phyloP scores from a whole-genome alignment of 2,113 vertebrate species.

The Hydropotes inermis region DNA sequence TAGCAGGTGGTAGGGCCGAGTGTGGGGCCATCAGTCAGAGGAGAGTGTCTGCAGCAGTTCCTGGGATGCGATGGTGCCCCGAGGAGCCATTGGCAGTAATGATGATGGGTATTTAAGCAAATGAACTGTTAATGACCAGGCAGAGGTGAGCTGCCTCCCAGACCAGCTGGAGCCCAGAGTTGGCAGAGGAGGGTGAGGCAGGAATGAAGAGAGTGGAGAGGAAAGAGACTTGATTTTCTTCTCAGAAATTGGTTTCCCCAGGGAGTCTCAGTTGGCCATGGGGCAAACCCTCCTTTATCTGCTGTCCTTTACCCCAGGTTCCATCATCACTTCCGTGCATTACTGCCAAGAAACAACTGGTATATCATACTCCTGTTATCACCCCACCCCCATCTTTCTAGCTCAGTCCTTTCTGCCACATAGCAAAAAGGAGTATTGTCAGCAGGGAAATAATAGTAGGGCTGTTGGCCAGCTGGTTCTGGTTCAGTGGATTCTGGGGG shows the following conservation, averaged over 20 bases:
- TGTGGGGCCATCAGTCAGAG: conserved; percentile 77
- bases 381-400: not conserved
- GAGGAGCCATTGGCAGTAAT: conserved; percentile 83
- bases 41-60: conserved; percentile 80
- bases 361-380: not conserved
- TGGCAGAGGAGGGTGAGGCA: conserved; percentile 65
- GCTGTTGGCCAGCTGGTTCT: not conserved
- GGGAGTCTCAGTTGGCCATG: not conserved
- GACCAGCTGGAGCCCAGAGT: conserved; percentile 82
- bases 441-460: not conserved
- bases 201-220: conserved; percentile 61
- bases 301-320: not conserved
- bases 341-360: not conserved
- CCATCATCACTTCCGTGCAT: not conserved
- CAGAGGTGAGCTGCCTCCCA: conserved; percentile 85
- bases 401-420: not conserved
- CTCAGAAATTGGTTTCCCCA: not conserved
- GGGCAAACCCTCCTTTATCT: not conserved
- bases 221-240: conserved; percentile 41
- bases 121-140: conserved; percentile 87
- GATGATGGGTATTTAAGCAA: conserved; percentile 86
- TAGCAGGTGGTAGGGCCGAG: conserved; percentile 81
- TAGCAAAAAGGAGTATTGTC: not conserved
- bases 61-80: conserved; percentile 77
- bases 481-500: not conserved